Percentiles rank a stretch among this genome's conserved stretches.
phyloP scores from a whole-genome alignment of 2,797 vertebrate species.

The Betta splendens region DNA sequence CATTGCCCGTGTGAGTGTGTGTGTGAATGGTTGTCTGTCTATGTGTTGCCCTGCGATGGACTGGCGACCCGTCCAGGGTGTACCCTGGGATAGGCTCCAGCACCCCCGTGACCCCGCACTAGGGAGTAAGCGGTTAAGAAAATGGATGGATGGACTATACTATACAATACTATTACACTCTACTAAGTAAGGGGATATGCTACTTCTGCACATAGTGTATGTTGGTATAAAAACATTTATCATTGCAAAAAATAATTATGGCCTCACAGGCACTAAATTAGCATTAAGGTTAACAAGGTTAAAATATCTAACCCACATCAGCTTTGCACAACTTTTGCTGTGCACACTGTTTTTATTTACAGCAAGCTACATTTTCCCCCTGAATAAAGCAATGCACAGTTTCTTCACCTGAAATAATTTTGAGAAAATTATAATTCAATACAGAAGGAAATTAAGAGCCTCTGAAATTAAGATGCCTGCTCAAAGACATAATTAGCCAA shows the following conservation, averaged over 20 bases:
- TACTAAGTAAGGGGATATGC: background rate
- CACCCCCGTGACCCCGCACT: too few relatives aligned
- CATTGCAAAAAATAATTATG: constrained; percentile 4
- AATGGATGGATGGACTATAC: too few relatives aligned
- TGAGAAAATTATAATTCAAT: constrained; percentile 50
- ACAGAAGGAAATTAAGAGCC: constrained; percentile 30
- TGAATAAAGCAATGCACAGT: constrained; percentile 37
- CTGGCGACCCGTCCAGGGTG: too few relatives aligned
- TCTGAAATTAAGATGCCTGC: constrained; percentile 37
- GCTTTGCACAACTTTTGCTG: constrained; percentile 50
- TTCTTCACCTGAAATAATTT: constrained; percentile 39
- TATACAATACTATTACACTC: too few relatives aligned
- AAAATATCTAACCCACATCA: too few relatives aligned
- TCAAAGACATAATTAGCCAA: constrained; percentile 45
- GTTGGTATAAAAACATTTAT: constrained; percentile 10
- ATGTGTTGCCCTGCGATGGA: too few relatives aligned
- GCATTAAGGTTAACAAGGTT: too few relatives aligned
- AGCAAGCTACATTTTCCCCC: constrained; percentile 56
- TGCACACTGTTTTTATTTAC: constrained; percentile 34
- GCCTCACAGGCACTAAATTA: constrained; percentile 41
- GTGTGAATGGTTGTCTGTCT: too few relatives aligned
- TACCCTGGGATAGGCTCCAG: too few relatives aligned
- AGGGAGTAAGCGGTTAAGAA: too few relatives aligned
- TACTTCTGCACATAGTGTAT: constrained; percentile 3
- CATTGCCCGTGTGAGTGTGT: too few relatives aligned